These are phyloP conservation scores for Microctonus brassicae DNA, from an alignment of 2,888 invertebrate genomes.

Conservation along the genomic window DNA sequence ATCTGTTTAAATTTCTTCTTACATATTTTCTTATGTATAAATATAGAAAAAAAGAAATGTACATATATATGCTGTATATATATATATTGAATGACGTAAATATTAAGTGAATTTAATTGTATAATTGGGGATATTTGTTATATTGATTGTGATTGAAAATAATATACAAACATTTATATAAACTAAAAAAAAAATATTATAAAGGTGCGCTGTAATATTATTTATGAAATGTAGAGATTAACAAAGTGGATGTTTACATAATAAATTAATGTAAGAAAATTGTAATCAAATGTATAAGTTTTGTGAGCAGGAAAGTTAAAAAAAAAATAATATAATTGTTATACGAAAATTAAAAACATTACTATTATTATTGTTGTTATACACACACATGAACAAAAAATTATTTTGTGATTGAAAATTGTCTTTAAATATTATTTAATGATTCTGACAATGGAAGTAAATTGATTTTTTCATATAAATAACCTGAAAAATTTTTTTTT, in stretches of 20 bases:
- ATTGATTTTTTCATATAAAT: too few species aligned
- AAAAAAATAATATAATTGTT: not conserved
- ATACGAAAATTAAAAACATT: not conserved
- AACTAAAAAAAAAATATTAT: not conserved
- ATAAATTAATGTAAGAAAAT: not conserved
- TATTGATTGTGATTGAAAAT: not conserved
- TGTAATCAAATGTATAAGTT: not conserved
- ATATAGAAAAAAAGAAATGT: not conserved
- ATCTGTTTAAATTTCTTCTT: not conserved
- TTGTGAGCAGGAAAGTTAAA: not conserved
- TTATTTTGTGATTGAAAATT: not conserved
- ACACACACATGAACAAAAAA: not conserved
- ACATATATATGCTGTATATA: not conserved
- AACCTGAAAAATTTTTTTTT: too few species aligned
- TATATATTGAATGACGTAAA: constrained; percentile 2
- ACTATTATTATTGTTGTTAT: not conserved
- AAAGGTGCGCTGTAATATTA: not conserved
- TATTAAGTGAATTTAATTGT: not conserved
- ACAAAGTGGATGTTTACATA: not conserved
- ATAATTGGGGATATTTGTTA: not conserved
- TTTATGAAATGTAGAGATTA: not conserved
- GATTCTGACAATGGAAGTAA: not conserved
- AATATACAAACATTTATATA: not conserved
- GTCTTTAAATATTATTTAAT: not conserved
- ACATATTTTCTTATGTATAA: not conserved